Evolutionary conservation across 2,113 vertebrate species (phyloP).

Genomic region (Sylvicapra grimmia): DNA sequence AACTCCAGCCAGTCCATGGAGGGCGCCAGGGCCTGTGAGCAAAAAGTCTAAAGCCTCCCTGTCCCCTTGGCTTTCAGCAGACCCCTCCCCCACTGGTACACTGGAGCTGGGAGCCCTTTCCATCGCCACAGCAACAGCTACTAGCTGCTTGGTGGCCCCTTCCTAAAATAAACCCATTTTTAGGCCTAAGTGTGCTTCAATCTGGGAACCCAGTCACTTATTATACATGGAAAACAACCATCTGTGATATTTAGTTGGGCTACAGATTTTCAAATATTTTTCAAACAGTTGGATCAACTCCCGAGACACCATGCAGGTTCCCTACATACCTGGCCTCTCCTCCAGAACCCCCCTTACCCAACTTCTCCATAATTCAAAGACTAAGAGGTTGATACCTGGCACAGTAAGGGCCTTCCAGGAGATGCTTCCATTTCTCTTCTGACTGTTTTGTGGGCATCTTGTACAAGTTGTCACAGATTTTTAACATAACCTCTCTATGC

Average conservation of each 20-base stretch:
- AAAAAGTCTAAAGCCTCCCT: background rate
- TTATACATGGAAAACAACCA: background rate
- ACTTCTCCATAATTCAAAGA: background rate
- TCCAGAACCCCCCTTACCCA: background rate
- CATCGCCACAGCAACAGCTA: slow-evolving; percentile 41
- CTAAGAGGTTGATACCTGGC: background rate
- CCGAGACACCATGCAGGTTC: background rate
- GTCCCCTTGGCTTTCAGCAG: background rate
- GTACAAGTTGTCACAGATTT: background rate
- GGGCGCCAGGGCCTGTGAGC: slow-evolving; percentile 83
- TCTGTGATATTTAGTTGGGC: background rate
- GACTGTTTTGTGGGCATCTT: background rate
- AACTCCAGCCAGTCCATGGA: slow-evolving; percentile 95
- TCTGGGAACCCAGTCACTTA: background rate
- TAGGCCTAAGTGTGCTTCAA: background rate
- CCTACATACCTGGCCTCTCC: background rate
- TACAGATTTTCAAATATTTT: slow-evolving; percentile 16
- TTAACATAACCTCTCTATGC: background rate
- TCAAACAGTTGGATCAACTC: background rate
- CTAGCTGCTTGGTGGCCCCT: slow-evolving; percentile 25
- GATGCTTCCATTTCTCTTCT: background rate
- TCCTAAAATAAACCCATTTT: slow-evolving; percentile 22
- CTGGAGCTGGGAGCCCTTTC: background rate
- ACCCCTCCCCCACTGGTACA: background rate
- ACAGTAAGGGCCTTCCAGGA: background rate